Conservation (phyloP, 92 coral and sea anemone genomes). For the Phenganax marumi region DNA sequence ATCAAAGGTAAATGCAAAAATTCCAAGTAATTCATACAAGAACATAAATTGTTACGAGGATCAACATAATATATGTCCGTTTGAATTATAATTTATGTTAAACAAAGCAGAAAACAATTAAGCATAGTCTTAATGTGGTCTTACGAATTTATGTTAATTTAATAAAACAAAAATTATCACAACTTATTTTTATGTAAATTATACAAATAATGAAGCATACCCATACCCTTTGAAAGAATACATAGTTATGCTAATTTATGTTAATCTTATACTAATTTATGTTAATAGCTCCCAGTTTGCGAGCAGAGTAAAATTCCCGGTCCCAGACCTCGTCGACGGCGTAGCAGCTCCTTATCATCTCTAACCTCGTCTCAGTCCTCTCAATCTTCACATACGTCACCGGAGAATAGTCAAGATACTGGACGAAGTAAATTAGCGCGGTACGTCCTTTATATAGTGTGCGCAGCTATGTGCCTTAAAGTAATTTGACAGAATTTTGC, state of each 20-base stretch:
- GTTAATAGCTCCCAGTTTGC: constrained; percentile 17
- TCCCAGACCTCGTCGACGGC: constrained; percentile 24
- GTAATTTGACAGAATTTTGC: background rate
- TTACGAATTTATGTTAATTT: constrained; percentile 2
- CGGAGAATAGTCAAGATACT: background rate
- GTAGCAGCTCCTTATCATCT: constrained; percentile 37
- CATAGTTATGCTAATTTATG: no score
- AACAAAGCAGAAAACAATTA: background rate
- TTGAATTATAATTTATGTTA: no score
- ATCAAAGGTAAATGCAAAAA: constrained; percentile 4
- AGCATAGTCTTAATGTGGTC: background rate
- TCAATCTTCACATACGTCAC: constrained; percentile 19
- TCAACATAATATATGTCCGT: no score
- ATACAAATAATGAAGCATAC: no score
- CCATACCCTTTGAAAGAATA: no score
- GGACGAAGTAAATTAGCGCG: constrained; percentile 5
- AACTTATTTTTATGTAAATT: no score
- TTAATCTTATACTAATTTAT: background rate
- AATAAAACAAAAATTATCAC: no score
- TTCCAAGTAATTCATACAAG: background rate
- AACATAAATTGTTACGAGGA: no score
- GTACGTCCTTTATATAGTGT: background rate
- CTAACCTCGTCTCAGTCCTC: constrained; percentile 36
- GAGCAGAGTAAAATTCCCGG: constrained; percentile 39
- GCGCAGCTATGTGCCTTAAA: no score